phyloP scores from a whole-genome alignment of 1,140 invertebrate genomes.

The Drosophila hydei region DNA sequence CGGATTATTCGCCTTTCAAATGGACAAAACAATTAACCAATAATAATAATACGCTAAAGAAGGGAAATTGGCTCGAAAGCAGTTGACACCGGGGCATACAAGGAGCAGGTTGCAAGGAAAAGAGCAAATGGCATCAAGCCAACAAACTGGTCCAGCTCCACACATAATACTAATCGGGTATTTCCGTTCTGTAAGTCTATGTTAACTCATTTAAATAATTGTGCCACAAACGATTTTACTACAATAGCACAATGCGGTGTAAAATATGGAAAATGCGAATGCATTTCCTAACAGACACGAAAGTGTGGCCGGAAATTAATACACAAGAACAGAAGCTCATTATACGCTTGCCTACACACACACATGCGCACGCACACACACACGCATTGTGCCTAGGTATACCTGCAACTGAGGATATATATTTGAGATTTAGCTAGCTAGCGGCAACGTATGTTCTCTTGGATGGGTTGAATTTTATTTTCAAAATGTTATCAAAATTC shows the following conservation, averaged over 20 bases:
- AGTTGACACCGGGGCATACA: slow-evolving; percentile 31
- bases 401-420: not conserved
- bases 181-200: slow-evolving; percentile 75
- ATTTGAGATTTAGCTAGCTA: slow-evolving; percentile 3
- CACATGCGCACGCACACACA: slow-evolving; percentile 69
- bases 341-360: slow-evolving; percentile 73
- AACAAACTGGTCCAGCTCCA: slow-evolving; percentile 17
- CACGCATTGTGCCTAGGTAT: slow-evolving; percentile 11
- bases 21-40: slow-evolving; percentile 21
- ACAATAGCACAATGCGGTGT: slow-evolving; percentile 51
- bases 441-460: too few relatives aligned
- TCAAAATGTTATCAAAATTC: too few relatives aligned
- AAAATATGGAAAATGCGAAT: slow-evolving; percentile 50
- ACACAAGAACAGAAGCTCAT: slow-evolving; percentile 79
- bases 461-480: too few relatives aligned
- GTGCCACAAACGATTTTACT: slow-evolving; percentile 50
- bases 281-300: slow-evolving; percentile 20
- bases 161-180: slow-evolving; percentile 57
- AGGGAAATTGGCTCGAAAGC: slow-evolving; percentile 29
- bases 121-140: slow-evolving; percentile 32
- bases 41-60: not conserved
- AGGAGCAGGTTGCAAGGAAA: slow-evolving; percentile 20
- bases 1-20: slow-evolving; percentile 1
- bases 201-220: slow-evolving; percentile 83
- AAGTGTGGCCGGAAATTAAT: slow-evolving; percentile 71